phyloP scores from a whole-genome alignment of 2,888 invertebrate species.

The Amorpha juglandis region DNA sequence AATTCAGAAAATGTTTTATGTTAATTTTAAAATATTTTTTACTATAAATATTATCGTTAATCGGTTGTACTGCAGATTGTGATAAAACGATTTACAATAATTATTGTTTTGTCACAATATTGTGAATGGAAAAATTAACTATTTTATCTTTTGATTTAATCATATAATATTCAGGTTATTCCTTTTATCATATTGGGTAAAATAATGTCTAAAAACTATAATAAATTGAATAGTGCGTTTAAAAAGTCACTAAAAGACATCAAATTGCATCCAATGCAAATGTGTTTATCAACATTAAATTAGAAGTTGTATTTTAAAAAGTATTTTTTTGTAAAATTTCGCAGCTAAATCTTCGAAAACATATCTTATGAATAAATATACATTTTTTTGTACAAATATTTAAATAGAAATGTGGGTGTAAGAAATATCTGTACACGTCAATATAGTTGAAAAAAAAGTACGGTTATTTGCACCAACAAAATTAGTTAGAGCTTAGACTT shows the following conservation, averaged over 20 bases:
- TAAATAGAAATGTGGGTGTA: too few species aligned
- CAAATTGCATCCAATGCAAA: neutral
- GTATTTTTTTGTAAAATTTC: too few species aligned
- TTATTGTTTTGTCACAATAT: conserved; percentile 26
- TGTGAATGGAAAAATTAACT: conserved; percentile 4
- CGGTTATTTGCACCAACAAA: too few species aligned
- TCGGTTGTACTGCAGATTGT: conserved; percentile 26
- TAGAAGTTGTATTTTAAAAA: too few species aligned
- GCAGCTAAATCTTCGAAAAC: too few species aligned
- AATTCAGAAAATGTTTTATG: conserved; percentile 33
- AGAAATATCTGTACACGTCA: too few species aligned
- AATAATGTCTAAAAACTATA: neutral
- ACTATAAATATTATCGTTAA: neutral
- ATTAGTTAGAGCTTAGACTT: too few species aligned
- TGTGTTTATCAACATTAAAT: neutral
- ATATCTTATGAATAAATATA: too few species aligned
- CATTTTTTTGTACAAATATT: too few species aligned
- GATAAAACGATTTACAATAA: conserved; percentile 24
- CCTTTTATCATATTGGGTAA: conserved; percentile 7
- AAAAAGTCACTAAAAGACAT: neutral
- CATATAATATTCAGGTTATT: neutral
- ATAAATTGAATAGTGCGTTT: neutral
- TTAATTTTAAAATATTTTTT: conserved; percentile 26
- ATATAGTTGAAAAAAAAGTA: too few species aligned
- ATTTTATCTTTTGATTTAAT: conserved; percentile 1